Evolutionary conservation across 2,113 vertebrate genomes (phyloP).

Genomic region (Carassius auratus): DNA sequence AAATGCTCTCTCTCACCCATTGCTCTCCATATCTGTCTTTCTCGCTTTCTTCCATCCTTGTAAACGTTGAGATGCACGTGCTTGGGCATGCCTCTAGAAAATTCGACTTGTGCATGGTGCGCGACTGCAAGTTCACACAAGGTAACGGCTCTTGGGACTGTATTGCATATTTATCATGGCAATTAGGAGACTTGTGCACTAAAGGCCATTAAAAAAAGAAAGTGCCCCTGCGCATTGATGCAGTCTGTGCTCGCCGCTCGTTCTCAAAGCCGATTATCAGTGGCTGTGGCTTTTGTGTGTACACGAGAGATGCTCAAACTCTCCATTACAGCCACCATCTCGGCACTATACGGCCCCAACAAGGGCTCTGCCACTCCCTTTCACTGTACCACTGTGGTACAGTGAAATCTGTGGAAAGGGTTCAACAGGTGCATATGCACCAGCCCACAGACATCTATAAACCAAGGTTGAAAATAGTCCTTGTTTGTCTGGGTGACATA

Average conservation of each 20-base stretch:
- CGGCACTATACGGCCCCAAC: neutral
- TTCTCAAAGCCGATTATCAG: constrained; percentile 28
- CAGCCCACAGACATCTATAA: constrained; percentile 20
- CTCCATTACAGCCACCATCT: constrained; percentile 12
- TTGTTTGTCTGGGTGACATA: constrained; percentile 49
- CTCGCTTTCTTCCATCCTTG: neutral
- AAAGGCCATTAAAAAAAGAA: neutral
- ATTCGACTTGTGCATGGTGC: neutral
- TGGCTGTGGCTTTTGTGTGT: constrained; percentile 28
- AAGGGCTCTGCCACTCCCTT: constrained; percentile 10
- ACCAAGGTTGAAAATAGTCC: constrained; percentile 44
- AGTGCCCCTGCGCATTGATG: constrained; percentile 25
- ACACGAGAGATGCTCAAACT: constrained; percentile 35
- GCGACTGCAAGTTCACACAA: neutral
- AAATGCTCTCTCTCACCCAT: constrained; percentile 17
- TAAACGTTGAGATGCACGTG: constrained; percentile 3
- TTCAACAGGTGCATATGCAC: neutral
- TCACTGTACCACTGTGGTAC: constrained; percentile 19
- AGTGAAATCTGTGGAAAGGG: constrained; percentile 29
- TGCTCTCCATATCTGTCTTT: constrained; percentile 2
- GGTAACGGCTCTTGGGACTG: neutral
- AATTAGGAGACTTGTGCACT: constrained; percentile 28
- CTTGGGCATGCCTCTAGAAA: neutral
- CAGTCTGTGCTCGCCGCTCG: neutral
- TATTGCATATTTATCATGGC: constrained; percentile 44